Conservation (phyloP, 2,888 invertebrate species). For the Keiferia lycopersicella region DNA sequence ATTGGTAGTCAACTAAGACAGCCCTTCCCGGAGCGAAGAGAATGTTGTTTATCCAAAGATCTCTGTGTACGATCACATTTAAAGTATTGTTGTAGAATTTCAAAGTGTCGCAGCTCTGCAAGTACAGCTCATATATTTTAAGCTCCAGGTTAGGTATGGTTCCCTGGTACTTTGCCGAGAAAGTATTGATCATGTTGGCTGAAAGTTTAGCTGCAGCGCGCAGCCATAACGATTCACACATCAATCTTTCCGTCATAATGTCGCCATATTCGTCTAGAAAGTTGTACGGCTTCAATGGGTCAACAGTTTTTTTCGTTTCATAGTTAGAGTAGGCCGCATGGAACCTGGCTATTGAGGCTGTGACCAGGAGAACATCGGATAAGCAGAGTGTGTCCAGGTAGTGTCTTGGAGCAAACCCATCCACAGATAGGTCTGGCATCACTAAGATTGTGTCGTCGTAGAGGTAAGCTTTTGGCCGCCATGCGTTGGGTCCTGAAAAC, state of each 20-base stretch:
- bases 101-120: slow-evolving; percentile 53
- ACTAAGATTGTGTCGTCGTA: slow-evolving; percentile 57
- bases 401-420: slow-evolving; percentile 52
- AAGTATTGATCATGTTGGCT: slow-evolving; percentile 49
- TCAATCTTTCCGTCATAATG: slow-evolving; percentile 50
- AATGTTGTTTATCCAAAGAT: slow-evolving; percentile 68
- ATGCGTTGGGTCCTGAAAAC: slow-evolving; percentile 51
- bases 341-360: slow-evolving; percentile 56
- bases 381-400: slow-evolving; percentile 48
- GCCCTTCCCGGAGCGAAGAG: slow-evolving; percentile 59
- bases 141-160: slow-evolving; percentile 45
- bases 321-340: slow-evolving; percentile 64
- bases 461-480: slow-evolving; percentile 55
- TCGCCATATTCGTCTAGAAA: slow-evolving; percentile 46
- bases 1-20: slow-evolving; percentile 64
- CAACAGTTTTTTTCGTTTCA: slow-evolving; percentile 45
- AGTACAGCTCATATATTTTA: slow-evolving; percentile 42
- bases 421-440: slow-evolving; percentile 58
- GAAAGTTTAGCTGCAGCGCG: slow-evolving; percentile 56
- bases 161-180: slow-evolving; percentile 47
- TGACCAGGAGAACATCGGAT: slow-evolving; percentile 47
- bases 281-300: slow-evolving; percentile 39
- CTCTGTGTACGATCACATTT: slow-evolving; percentile 64
- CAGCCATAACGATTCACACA: slow-evolving; percentile 55
- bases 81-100: slow-evolving; percentile 48